A percentile compares a stretch with the other conserved stretches of the same genome.
Evolutionary conservation across 2,797 vertebrate genomes (phyloP).

Genomic region (Australoheros facetus): DNA sequence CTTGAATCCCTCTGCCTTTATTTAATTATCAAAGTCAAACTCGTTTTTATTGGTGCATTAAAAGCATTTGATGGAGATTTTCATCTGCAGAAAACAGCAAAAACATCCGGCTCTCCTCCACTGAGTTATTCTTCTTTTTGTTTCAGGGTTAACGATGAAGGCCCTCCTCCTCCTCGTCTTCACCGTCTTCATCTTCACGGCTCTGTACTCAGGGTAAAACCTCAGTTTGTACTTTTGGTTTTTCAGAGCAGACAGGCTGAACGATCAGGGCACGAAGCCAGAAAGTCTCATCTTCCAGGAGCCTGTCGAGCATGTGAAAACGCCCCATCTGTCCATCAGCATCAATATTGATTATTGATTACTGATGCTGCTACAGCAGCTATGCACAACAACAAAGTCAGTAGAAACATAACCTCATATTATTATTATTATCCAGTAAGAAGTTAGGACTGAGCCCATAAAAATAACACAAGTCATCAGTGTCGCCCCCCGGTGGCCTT

Average conservation of each 20-base stretch:
- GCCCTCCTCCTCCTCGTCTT: conserved; percentile 72
- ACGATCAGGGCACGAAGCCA: not conserved
- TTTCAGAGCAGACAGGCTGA: not conserved
- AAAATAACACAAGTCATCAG: not conserved
- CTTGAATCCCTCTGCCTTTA: not conserved
- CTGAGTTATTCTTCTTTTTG: not conserved
- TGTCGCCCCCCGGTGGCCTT: not conserved
- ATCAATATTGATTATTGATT: too few species aligned
- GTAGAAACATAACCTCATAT: too few species aligned
- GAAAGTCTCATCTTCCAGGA: not conserved
- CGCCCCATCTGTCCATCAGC: not conserved
- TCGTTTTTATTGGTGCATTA: not conserved
- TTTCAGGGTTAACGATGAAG: conserved; percentile 71
- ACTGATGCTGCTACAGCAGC: not conserved
- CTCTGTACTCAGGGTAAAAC: conserved; percentile 71
- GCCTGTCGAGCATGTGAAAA: not conserved
- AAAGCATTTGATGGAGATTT: not conserved
- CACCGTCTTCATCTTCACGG: conserved; percentile 66
- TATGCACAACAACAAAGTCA: too few species aligned
- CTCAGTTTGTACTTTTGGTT: not conserved
- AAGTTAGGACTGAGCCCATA: not conserved
- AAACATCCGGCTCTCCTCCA: not conserved
- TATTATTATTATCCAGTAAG: too few species aligned
- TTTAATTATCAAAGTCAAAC: accelerated
- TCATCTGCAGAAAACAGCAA: not conserved